Conservation (phyloP, 2,888 invertebrate genomes). For the Thymelicus sylvestris region DNA sequence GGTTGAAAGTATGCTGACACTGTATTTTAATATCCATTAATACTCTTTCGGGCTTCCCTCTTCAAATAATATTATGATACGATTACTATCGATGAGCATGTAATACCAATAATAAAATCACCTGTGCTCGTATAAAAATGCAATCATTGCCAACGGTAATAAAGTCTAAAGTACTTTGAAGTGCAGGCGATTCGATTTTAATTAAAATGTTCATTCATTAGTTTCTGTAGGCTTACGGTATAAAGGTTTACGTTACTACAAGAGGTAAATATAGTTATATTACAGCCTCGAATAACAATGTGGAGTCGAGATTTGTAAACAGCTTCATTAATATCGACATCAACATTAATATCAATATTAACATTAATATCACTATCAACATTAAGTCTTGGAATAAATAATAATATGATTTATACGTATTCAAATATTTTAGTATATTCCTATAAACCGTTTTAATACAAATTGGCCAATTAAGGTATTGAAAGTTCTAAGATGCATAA, state of each 20-base stretch:
- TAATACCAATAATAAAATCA: background rate
- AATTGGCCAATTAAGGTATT: too few relatives aligned
- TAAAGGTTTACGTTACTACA: too few relatives aligned
- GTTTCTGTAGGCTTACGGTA: background rate
- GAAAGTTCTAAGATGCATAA: background rate
- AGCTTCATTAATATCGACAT: too few relatives aligned
- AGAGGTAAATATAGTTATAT: too few relatives aligned
- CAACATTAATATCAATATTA: too few relatives aligned
- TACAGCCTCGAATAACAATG: too few relatives aligned
- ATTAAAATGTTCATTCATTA: background rate
- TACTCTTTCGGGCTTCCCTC: conserved; percentile 7
- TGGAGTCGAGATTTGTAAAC: too few relatives aligned
- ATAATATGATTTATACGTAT: too few relatives aligned
- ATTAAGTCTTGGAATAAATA: too few relatives aligned
- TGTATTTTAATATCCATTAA: conserved; percentile 1
- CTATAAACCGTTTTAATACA: too few relatives aligned
- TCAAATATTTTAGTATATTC: too few relatives aligned
- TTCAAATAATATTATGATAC: conserved; percentile 10
- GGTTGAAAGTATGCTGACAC: background rate
- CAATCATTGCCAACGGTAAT: background rate
- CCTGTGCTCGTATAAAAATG: background rate
- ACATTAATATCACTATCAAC: too few relatives aligned
- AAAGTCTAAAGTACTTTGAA: background rate
- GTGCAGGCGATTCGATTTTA: background rate
- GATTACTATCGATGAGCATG: conserved; percentile 8